Percentiles rank a stretch among this genome's conserved stretches.
phyloP scores from a whole-genome alignment of 2,888 invertebrate genomes.

The Xestia rhomboidea region DNA sequence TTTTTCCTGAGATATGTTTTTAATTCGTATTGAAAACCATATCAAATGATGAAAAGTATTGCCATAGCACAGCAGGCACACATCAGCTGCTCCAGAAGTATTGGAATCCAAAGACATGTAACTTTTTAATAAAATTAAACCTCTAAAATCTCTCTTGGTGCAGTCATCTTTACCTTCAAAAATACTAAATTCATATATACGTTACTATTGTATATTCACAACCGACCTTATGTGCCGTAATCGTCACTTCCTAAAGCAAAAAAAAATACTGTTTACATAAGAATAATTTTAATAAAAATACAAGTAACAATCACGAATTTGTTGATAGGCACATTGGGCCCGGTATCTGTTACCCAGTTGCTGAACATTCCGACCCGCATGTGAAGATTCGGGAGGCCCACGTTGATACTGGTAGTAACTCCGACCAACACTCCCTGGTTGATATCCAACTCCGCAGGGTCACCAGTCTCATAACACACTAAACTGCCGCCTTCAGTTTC shows the following conservation, averaged over 20 bases:
- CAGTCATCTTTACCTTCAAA: no score
- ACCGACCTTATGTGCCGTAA: no score
- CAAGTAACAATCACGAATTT: constrained; percentile 37
- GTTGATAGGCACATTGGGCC: constrained; percentile 13
- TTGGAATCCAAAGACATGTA: no score
- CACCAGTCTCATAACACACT: constrained; percentile 78
- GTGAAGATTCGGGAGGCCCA: constrained; percentile 74
- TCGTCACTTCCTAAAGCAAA: neutral
- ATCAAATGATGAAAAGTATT: neutral
- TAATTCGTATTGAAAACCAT: neutral
- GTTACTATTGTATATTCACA: no score
- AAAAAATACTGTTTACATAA: constrained; percentile 16
- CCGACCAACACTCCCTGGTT: constrained; percentile 78
- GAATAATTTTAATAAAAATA: constrained; percentile 35
- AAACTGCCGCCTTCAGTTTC: constrained; percentile 80
- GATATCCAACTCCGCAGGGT: constrained; percentile 73
- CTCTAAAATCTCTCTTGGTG: no score
- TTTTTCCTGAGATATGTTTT: constrained; percentile 1
- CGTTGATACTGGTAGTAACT: constrained; percentile 75
- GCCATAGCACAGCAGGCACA: neutral
- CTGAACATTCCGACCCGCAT: constrained; percentile 69
- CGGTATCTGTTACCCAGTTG: constrained; percentile 74
- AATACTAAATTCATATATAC: no score
- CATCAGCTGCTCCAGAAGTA: no score
- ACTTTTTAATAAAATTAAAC: no score